phyloP scores from a whole-genome alignment of 1,140 invertebrate genomes.

The Diabrotica virgifera region DNA sequence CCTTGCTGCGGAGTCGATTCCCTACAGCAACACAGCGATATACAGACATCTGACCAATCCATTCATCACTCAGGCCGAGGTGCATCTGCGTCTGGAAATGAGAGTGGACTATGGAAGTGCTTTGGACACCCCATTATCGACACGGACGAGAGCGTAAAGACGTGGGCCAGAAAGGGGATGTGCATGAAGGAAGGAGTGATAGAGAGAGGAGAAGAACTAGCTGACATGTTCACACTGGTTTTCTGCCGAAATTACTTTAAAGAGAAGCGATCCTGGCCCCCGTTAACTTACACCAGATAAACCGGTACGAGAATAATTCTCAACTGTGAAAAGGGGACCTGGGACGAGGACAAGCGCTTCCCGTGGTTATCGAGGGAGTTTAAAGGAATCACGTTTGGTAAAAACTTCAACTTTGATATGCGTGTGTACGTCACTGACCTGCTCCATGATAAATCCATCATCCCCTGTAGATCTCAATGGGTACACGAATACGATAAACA shows the following conservation, averaged over 20 bases:
- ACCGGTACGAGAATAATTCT: too few species aligned
- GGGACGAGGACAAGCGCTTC: too few species aligned
- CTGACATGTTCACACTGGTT: neutral
- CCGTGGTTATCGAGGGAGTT: too few species aligned
- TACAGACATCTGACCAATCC: neutral
- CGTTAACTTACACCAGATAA: neutral
- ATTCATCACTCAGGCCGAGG: neutral
- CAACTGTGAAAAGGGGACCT: too few species aligned
- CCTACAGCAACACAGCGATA: too few species aligned
- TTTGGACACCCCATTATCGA: conserved; percentile 5
- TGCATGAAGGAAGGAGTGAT: neutral
- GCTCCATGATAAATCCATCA: neutral
- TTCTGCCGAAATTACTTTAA: conserved; percentile 7
- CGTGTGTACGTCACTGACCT: too few species aligned
- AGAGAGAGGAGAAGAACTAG: neutral
- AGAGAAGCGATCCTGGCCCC: conserved; percentile 1
- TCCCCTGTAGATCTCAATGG: neutral
- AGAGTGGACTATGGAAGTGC: conserved; percentile 11
- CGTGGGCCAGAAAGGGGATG: neutral
- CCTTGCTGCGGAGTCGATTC: too few species aligned
- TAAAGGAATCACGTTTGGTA: too few species aligned
- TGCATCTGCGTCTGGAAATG: neutral
- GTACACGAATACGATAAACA: too few species aligned
- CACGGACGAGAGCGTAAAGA: conserved; percentile 6
- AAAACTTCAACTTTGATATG: too few species aligned